A percentile compares a stretch with the other conserved stretches of the same genome.
Evolutionary conservation across 2,797 vertebrate species (phyloP).

Genomic region (Sebastes umbrosus): DNA sequence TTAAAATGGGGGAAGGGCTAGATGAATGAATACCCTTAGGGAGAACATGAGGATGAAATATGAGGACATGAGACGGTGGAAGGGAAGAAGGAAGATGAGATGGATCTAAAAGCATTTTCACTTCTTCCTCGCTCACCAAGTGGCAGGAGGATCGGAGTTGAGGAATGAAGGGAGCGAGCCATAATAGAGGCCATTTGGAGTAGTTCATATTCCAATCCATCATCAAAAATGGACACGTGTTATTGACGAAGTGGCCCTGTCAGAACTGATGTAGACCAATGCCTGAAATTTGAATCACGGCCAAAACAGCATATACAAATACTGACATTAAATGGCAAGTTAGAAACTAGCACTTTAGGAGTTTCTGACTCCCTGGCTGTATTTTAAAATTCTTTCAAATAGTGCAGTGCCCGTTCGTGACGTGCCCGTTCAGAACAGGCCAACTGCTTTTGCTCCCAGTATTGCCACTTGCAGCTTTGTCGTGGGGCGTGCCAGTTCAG

Average conservation of each 20-base stretch:
- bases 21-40: constrained; percentile 5
- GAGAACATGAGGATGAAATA: constrained; percentile 6
- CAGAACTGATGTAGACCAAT: background rate
- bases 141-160: background rate
- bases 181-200: background rate
- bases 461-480: too few relatives aligned
- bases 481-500: too few relatives aligned
- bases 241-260: constrained; percentile 11
- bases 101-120: constrained; percentile 7
- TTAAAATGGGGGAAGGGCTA: background rate
- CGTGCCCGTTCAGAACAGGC: too few relatives aligned
- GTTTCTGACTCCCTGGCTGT: background rate
- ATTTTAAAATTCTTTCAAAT: background rate
- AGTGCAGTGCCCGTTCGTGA: too few relatives aligned
- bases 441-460: too few relatives aligned
- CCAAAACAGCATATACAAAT: background rate
- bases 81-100: background rate
- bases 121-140: background rate
- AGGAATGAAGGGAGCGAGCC: constrained; percentile 3
- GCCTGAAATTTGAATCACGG: background rate
- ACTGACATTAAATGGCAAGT: background rate
- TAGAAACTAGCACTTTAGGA: background rate
- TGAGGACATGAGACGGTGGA: background rate
- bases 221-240: constrained; percentile 3
- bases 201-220: constrained; percentile 15